Base-by-base conservation (phyloP, 2,113 vertebrate species). In the Ochotona princeps region DNA sequence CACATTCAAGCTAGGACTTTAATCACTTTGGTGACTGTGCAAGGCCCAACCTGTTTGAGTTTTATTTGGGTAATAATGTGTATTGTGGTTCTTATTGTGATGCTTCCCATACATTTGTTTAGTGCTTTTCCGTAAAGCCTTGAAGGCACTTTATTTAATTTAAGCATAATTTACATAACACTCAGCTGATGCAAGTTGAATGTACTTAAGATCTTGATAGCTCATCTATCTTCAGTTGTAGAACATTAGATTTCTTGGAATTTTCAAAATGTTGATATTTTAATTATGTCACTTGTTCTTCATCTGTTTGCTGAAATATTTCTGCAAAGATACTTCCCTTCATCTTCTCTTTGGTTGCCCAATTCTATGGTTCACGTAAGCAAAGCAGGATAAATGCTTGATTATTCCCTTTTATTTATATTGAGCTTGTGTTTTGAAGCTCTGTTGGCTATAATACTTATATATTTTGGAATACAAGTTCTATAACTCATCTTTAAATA, bases 401-500 rank as follows among this genome's bases (percentile, higher is more conserved):
- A 61, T 89, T 90, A 9, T 65, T 87, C 78, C 26, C 26, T 78
- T 70, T 81, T 78, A 87, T 73, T 94, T 92, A 28, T 87, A 88
- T 79, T 21, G 12, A 30, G 65, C 87, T 84, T 95, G 32, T 83
- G 10, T 89, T 87, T 32, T 70, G 35, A 95, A 94, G 47, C 65
- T 67, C 9, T 44, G 17, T 82, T 94, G 91, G 76, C 83, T 96
- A 2, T 91, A 83, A 91, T 87, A 94, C 67, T 79, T 54, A 20
- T 44, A 70, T 65, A 83, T 28, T 95, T 87, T 82, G 84, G 63
- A 90, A 84, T 23, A 83, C 57, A 89, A 92, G 21, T 92, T 92
- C 81, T 83, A 82, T 94, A 96, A 87, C 67, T 95, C 89, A 93
- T 87, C 57, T 92, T 95, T 95, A 96, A 94, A 92, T 93, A 92